Evolutionary conservation across 1,140 invertebrate species (phyloP), one percentile per base, ranked within the genome.

Genomic region (Plectrocnemia conspersa): DNA sequence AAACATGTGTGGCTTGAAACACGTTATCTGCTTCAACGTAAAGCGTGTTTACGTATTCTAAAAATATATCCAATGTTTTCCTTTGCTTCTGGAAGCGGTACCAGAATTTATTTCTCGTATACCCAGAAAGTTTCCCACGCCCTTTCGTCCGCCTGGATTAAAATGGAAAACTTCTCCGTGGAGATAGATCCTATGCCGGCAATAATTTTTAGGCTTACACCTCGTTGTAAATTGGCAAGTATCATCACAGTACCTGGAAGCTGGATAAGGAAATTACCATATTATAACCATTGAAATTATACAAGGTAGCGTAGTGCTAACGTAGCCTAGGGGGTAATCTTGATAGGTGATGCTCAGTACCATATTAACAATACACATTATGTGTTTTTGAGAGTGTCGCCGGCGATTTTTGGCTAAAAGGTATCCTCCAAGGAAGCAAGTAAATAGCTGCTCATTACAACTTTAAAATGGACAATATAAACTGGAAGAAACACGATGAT

Each of bases 231-330:
- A 33, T 48, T 48, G 35, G 27, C 32, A 16, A 33, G 27, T 35
- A 48, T 32, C 35, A 48, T 48, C 45, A 21, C 4, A 47, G 24
- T 32, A 24, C 16, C 19, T 21, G 33, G 35, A 13, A 15, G 13
- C 42, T 25, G 47, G 24, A 36, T 38, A 36, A 22, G 24, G 4
- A 24, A 50, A 50, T 50, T 50, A 33, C 47, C 47, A 50, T 50
- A 50, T 50, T 50, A 50, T 38, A 50, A 50, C 47, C 36, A 50
- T 50, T 50, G 33, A 38, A 50, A 50, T 50, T 50, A 50, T 50
- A 50, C 47, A 35, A 19, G 40, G 19, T 24, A 50, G 21, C 47
- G 21, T 33, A 23, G 32, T 35, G 21, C 21, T 21, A 38, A 50
- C 40, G 38, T 50, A 38, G 47, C 47, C 22, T 4, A 9, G 25